Base-by-base conservation (phyloP, 2,888 invertebrate genomes). In the Chrysolina oricalcia region DNA sequence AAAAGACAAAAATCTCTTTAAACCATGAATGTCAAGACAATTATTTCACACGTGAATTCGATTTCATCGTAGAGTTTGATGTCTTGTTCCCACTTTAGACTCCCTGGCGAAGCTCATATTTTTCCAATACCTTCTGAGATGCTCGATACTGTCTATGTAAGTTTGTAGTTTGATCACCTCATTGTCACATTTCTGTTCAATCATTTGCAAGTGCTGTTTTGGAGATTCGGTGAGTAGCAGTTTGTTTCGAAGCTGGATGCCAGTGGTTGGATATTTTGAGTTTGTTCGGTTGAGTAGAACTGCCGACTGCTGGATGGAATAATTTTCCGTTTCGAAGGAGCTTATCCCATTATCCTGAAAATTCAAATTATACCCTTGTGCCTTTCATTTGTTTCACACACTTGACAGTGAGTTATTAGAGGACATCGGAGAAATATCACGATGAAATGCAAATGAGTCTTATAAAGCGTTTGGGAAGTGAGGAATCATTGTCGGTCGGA, bases 401-500 rank as follows among this genome's bases (percentile, higher is more conserved):
- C 23, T 27, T 17, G 43, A 46, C 62, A 27, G 59, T 35, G 23
- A 53, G 35, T 23, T 70, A 70, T 70, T 70, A 46, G 46, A 70
- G 43, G 59, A 40, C 23, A 17, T 19, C 43, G 27, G 23, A 62
- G 46, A 70, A 43, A 43, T 41, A 70, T 70, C 13, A 62, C 70
- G 3, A 19, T 62, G 46, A 46, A 46, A 70, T 70, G 70, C 62
- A 62, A 70, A 70, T 70, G 70, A 62, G 59, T 43, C 46, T 27
- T 27, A 62, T 27, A 56, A 62, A 46, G 46, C 46, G 43, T 40
- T 62, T 27, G 35, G 50, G 70, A 70, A 62, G 59, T 17, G 70
- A 62, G 35, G 62, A 70, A 70, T 70, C 46, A 70, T 62, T 70
- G 56, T 69, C 15, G 59, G 56, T 69, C 15, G 59, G 70, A 21